Conservation (phyloP, 1,140 invertebrate genomes). For the Vollenhovia emeryi region DNA sequence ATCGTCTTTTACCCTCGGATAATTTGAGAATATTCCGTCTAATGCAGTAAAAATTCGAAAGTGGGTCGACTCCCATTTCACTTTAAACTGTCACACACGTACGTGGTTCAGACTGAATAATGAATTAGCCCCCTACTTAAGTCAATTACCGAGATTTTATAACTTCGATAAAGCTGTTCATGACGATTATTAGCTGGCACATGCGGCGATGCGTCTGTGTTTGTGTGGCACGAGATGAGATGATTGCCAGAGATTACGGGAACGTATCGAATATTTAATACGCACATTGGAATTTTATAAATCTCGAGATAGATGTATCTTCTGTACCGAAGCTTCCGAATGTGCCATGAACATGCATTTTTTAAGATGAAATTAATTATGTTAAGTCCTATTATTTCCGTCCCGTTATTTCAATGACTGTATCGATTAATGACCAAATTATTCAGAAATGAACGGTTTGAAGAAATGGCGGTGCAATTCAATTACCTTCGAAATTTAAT, state of each 20-base stretch:
- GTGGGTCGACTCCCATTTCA: slow-evolving; percentile 28
- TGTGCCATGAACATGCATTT: slow-evolving; percentile 12
- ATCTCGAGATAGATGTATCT: slow-evolving; percentile 41
- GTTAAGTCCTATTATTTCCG: slow-evolving; percentile 13
- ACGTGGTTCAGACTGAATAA: slow-evolving; percentile 30
- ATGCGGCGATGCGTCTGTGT: slow-evolving; percentile 1
- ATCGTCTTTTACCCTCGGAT: not conserved
- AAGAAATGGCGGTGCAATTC: not conserved
- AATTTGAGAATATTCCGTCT: slow-evolving; percentile 34
- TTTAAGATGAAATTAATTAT: slow-evolving; percentile 27
- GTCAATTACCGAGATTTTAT: slow-evolving; percentile 45
- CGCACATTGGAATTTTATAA: slow-evolving; percentile 51
- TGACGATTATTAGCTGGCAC: slow-evolving; percentile 34
- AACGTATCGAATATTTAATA: slow-evolving; percentile 45
- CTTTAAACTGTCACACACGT: slow-evolving; percentile 3
- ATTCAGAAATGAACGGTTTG: slow-evolving; percentile 20
- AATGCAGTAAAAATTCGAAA: slow-evolving; percentile 23
- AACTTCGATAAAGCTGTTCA: slow-evolving; percentile 24
- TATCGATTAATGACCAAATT: slow-evolving; percentile 49
- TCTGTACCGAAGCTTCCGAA: slow-evolving; percentile 3
- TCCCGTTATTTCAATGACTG: slow-evolving; percentile 42
- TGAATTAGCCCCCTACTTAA: slow-evolving; percentile 25
- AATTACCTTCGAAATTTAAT: slow-evolving; percentile 7
- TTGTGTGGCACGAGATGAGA: slow-evolving; percentile 12
- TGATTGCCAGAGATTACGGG: slow-evolving; percentile 36